Conservation (phyloP, 2,797 vertebrate species). For the Muraenolepis orangiensis region DNA sequence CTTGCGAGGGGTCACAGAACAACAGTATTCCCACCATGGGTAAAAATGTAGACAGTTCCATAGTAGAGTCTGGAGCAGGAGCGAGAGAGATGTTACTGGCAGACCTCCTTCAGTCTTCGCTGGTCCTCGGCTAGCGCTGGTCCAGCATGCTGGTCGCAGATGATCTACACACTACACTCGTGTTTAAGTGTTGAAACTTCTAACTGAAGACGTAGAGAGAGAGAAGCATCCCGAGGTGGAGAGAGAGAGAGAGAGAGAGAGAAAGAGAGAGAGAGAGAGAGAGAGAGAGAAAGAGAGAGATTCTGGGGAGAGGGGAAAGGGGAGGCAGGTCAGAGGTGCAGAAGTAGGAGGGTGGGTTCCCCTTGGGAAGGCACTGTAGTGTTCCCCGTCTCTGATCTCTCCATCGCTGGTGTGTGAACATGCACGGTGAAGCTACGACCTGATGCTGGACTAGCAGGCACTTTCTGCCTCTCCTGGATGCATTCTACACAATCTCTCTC, state of each 20-base stretch:
- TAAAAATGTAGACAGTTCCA: neutral
- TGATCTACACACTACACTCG: neutral
- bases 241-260: neutral
- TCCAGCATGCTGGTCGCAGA: neutral
- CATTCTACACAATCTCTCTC: constrained; percentile 49
- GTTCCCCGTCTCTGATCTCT: neutral
- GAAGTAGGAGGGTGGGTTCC: constrained; percentile 17
- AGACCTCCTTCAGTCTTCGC: neutral
- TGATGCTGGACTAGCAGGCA: neutral
- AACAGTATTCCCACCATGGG: neutral
- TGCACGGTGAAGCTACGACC: constrained; percentile 12
- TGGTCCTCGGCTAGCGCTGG: neutral
- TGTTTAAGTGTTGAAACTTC: neutral
- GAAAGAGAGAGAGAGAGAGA: neutral
- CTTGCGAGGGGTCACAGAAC: neutral
- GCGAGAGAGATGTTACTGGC: neutral
- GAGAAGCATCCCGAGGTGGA: neutral
- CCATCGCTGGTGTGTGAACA: neutral
- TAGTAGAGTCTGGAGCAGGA: neutral
- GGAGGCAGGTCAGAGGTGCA: constrained; percentile 3
- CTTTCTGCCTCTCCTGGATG: constrained; percentile 40
- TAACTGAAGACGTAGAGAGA: neutral
- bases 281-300: neutral
- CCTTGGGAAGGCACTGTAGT: constrained; percentile 7
- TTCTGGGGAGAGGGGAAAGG: neutral